Percentiles rank a stretch among this genome's conserved stretches.
Conservation (phyloP, 2,888 invertebrate genomes). For the Amiota minor region DNA sequence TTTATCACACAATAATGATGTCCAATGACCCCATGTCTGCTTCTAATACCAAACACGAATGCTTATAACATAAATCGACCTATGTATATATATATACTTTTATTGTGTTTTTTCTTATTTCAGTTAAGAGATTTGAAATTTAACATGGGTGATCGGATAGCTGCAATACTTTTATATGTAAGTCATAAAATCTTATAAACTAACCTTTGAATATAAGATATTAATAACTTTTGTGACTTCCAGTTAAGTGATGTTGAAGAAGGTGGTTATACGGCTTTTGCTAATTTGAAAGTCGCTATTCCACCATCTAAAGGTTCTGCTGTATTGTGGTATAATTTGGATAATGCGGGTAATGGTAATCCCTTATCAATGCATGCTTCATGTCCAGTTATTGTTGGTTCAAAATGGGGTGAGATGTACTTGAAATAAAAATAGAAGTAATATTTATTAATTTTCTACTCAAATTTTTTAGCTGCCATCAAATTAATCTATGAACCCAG, state of each 20-base stretch:
- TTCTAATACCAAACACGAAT: no score
- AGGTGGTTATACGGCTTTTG: constrained; percentile 96
- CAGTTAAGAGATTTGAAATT: constrained; percentile 30
- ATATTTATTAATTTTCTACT: background rate
- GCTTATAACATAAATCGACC: no score
- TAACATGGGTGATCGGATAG: constrained; percentile 64
- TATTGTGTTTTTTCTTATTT: no score
- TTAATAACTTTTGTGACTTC: constrained; percentile 33
- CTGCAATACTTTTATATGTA: constrained; percentile 1
- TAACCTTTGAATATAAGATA: background rate
- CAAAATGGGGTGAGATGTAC: constrained; percentile 47
- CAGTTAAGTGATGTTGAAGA: constrained; percentile 95
- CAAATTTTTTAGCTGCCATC: background rate
- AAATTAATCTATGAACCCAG: background rate
- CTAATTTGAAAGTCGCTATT: constrained; percentile 84
- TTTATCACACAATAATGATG: no score
- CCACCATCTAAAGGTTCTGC: constrained; percentile 84
- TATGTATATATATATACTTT: no score
- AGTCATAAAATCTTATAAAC: background rate
- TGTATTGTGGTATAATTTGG: constrained; percentile 46
- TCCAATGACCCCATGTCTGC: no score
- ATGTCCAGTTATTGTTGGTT: constrained; percentile 47
- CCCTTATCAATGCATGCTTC: constrained; percentile 40
- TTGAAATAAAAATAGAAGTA: background rate
- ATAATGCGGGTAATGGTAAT: constrained; percentile 40